Evolutionary conservation across 1,140 invertebrate species (phyloP).

Genomic region (Antheraea pernyi): DNA sequence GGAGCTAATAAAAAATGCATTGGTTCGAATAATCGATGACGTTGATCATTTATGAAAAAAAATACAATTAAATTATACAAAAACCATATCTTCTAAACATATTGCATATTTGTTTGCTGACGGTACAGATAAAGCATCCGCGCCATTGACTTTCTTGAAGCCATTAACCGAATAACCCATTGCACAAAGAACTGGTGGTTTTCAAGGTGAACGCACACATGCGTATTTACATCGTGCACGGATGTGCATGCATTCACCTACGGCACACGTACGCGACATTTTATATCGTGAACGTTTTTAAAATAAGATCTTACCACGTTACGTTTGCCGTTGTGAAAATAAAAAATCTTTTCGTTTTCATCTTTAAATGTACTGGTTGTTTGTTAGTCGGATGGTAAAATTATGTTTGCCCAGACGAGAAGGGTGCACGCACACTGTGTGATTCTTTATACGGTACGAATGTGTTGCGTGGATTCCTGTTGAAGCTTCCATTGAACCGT

Average conservation of each 20-base stretch:
- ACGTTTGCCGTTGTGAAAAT: slow-evolving; percentile 14
- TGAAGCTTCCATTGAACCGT: slow-evolving; percentile 7
- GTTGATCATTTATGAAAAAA: neutral
- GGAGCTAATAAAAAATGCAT: neutral
- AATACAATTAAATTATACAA: neutral
- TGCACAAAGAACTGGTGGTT: slow-evolving; percentile 77
- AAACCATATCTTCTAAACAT: slow-evolving; percentile 5
- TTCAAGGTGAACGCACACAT: slow-evolving; percentile 77
- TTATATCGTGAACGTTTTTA: slow-evolving; percentile 46
- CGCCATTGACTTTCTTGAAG: slow-evolving; percentile 77
- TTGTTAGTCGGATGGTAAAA: slow-evolving; percentile 18
- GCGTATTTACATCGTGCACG: slow-evolving; percentile 18
- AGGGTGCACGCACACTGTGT: slow-evolving; percentile 65
- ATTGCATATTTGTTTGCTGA: slow-evolving; percentile 37
- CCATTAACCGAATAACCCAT: slow-evolving; percentile 79
- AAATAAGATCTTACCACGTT: slow-evolving; percentile 56
- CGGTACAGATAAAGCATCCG: slow-evolving; percentile 60
- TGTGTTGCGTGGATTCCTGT: neutral
- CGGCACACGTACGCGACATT: slow-evolving; percentile 27
- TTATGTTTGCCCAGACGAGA: slow-evolving; percentile 54
- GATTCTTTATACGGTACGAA: neutral
- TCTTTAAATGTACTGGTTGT: slow-evolving; percentile 26
- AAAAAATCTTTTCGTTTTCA: slow-evolving; percentile 21
- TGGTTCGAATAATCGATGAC: neutral
- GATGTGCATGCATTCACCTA: slow-evolving; percentile 20